Evolutionary conservation across 2,113 vertebrate species (phyloP).

Genomic region (Nipponia nippon): DNA sequence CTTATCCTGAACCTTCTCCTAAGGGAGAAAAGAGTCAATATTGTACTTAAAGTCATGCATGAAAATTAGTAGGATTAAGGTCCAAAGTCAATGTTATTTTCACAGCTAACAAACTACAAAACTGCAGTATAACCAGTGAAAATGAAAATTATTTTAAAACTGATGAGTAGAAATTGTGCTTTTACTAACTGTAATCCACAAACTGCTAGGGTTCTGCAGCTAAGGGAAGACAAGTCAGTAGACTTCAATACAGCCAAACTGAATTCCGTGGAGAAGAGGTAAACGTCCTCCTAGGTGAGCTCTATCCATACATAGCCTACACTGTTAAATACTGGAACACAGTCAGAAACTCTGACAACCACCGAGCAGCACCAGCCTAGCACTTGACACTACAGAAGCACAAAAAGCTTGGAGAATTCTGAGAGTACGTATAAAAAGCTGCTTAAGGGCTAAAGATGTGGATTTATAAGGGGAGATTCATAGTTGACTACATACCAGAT

Average conservation of each 20-base stretch:
- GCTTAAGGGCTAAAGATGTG: neutral
- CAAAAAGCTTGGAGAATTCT: neutral
- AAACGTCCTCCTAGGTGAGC: neutral
- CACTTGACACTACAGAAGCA: neutral
- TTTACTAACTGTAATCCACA: neutral
- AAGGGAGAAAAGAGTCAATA: neutral
- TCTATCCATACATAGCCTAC: neutral
- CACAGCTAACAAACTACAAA: neutral
- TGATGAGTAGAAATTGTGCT: neutral
- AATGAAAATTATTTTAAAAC: neutral
- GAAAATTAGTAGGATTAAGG: neutral
- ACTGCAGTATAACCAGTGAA: neutral
- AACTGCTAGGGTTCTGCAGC: neutral
- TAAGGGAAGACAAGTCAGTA: neutral
- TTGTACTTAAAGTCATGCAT: neutral
- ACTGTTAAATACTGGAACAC: neutral
- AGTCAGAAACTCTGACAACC: neutral
- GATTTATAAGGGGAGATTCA: neutral
- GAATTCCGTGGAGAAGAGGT: neutral
- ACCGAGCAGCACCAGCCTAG: neutral
- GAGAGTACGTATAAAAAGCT: neutral
- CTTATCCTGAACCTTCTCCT: neutral
- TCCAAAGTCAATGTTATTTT: neutral
- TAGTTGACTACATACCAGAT: neutral
- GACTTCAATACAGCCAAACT: neutral